These are phyloP conservation scores for Muntiacus reevesi DNA, from an alignment of 2,113 vertebrate genomes.

Conservation along the genomic window DNA sequence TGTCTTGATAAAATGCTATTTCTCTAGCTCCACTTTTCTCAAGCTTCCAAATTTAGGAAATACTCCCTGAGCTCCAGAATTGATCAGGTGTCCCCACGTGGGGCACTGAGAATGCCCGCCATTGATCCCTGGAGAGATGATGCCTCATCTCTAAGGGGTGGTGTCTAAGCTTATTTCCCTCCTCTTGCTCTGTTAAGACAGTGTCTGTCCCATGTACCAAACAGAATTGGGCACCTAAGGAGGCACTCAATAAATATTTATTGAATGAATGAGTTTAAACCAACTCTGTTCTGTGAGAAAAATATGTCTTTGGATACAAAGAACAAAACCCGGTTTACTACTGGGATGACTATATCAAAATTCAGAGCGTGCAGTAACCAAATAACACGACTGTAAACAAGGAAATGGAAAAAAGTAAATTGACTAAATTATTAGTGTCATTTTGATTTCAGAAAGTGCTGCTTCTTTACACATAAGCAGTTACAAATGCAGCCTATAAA, in stretches of 20 bases:
- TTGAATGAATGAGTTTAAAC: background rate
- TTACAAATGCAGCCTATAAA: slow-evolving; percentile 49
- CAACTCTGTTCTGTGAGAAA: background rate
- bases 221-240: background rate
- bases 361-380: background rate
- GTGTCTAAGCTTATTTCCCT: background rate
- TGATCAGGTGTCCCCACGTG: accelerated
- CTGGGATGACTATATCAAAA: slow-evolving; percentile 31
- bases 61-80: background rate
- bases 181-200: background rate
- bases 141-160: background rate
- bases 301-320: background rate
- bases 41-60: background rate
- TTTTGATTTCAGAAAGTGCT: slow-evolving; percentile 62
- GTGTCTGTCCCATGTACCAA: accelerated
- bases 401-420: slow-evolving; percentile 45
- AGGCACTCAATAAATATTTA: background rate
- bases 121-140: accelerated
- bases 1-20: background rate
- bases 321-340: background rate
- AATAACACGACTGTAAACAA: slow-evolving; percentile 47
- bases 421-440: slow-evolving; percentile 70
- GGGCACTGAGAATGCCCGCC: accelerated
- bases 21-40: background rate
- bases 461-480: slow-evolving; percentile 67